Conservation (phyloP, 2,888 invertebrate species). For the Dasypogon diadema region DNA sequence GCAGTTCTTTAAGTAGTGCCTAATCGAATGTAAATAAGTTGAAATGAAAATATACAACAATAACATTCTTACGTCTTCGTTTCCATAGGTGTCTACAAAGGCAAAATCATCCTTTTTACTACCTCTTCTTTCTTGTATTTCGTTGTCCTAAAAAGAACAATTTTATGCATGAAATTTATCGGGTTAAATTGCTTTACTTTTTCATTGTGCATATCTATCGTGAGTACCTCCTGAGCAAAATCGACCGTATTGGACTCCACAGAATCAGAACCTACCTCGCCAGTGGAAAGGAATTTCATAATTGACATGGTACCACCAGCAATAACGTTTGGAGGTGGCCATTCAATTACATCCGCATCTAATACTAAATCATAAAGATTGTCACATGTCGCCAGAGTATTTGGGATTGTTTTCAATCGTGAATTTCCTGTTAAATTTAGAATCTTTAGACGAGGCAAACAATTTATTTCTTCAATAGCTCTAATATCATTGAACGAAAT, state of each 20-base stretch:
- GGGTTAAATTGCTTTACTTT: neutral
- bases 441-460: conserved; percentile 72
- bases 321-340: conserved; percentile 76
- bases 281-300: conserved; percentile 74
- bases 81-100: conserved; percentile 57
- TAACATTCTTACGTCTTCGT: conserved; percentile 59
- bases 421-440: conserved; percentile 75
- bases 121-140: conserved; percentile 19
- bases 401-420: conserved; percentile 73
- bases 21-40: conserved; percentile 41
- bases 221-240: conserved; percentile 31
- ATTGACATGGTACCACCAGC: conserved; percentile 74
- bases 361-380: conserved; percentile 74
- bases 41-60: conserved; percentile 2
- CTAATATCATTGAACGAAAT: conserved; percentile 78
- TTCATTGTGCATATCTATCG: conserved; percentile 2
- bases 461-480: conserved; percentile 62
- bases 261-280: conserved; percentile 62
- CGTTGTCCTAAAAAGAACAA: neutral
- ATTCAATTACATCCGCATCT: conserved; percentile 74
- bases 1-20: conserved; percentile 58
- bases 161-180: neutral
- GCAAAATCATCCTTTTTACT: conserved; percentile 42
- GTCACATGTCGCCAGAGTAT: conserved; percentile 75
- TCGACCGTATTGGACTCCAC: conserved; percentile 22